A percentile compares a stretch with the other conserved stretches of the same genome.
Evolutionary conservation across 2,113 vertebrate genomes (phyloP).

Genomic region (Chrysochloris asiatica): DNA sequence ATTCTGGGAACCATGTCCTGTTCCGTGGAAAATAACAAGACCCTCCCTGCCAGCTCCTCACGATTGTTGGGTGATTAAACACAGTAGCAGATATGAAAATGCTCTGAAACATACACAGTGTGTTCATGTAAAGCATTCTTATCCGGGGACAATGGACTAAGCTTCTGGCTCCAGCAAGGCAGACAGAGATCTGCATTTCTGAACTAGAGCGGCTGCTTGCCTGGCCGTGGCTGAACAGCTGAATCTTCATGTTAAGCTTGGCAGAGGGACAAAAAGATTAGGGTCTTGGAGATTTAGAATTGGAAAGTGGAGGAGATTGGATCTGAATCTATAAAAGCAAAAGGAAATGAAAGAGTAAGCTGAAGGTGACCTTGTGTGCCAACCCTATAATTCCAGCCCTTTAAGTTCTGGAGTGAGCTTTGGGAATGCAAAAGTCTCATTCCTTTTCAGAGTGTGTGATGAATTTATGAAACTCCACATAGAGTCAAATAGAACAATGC

Average conservation of each 20-base stretch:
- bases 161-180: not conserved
- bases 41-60: not conserved
- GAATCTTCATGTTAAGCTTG: constrained; percentile 8
- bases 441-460: not conserved
- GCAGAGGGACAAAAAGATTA: not conserved
- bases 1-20: fast-evolving
- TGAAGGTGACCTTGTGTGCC: not conserved
- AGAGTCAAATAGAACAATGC: not conserved
- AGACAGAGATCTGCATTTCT: not conserved
- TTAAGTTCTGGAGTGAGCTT: not conserved
- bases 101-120: not conserved
- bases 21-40: not conserved
- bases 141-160: not conserved
- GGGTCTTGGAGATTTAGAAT: constrained; percentile 5
- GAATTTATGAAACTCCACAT: too few species aligned
- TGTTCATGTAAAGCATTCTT: not conserved
- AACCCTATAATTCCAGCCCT: not conserved
- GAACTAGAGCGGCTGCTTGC: not conserved
- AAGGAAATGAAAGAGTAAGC: not conserved
- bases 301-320: not conserved
- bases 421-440: not conserved
- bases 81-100: fast-evolving
- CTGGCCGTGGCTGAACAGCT: not conserved
- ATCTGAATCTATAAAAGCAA: not conserved
- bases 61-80: not conserved